Evolutionary conservation across 2,797 vertebrate genomes (phyloP).

Genomic region (Muscicapa comitata): DNA sequence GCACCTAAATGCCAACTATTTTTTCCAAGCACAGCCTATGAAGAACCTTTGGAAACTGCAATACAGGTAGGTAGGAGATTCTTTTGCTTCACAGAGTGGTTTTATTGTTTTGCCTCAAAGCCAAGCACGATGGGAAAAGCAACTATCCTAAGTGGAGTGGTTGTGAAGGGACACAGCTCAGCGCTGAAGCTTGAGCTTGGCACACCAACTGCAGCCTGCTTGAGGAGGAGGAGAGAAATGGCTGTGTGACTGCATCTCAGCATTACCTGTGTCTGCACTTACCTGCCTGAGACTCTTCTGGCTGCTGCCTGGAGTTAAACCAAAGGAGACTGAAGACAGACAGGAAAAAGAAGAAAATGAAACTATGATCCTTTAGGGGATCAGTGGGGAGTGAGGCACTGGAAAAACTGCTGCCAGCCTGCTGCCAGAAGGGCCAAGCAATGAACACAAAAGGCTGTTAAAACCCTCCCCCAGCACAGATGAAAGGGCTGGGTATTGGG

Average conservation of each 20-base stretch:
- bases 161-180: neutral
- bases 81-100: neutral
- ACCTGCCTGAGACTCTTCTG: neutral
- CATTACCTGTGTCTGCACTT: neutral
- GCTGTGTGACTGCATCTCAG: accelerated
- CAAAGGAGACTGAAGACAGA: neutral
- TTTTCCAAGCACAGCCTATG: neutral
- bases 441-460: neutral
- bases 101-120: neutral
- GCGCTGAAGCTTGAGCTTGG: accelerated
- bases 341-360: neutral
- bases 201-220: accelerated
- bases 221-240: neutral
- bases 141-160: neutral
- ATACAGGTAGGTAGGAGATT: neutral
- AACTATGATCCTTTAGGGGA: neutral
- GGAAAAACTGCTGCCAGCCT: neutral
- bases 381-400: accelerated
- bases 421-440: neutral
- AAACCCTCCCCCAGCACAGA: neutral
- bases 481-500: neutral
- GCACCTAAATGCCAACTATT: neutral
- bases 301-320: neutral
- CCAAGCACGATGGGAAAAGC: neutral
- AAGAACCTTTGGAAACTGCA: neutral